Evolutionary conservation across 2,797 vertebrate genomes (phyloP).

Genomic region (Danio kyathit): DNA sequence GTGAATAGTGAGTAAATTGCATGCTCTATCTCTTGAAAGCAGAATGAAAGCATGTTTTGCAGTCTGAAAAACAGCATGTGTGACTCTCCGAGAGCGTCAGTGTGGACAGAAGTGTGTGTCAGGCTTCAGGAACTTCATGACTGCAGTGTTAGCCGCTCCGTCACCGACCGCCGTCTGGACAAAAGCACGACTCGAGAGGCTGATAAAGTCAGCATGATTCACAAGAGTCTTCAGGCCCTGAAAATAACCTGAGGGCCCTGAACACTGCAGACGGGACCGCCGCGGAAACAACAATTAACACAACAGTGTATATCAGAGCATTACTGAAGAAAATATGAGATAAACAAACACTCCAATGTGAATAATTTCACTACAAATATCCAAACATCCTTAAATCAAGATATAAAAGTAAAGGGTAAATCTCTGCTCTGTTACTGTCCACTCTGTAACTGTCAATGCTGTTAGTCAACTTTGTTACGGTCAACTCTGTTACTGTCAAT

Average conservation of each 20-base stretch:
- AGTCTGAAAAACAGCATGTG: slow-evolving; percentile 6
- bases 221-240: slow-evolving; percentile 41
- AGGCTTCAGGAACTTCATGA: slow-evolving; percentile 34
- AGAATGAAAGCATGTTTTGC: no score
- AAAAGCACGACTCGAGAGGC: slow-evolving; percentile 47
- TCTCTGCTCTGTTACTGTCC: no score
- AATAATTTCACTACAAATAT: neutral
- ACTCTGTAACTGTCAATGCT: no score
- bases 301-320: neutral
- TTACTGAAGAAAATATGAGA: neutral
- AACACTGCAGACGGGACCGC: neutral
- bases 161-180: slow-evolving; percentile 30
- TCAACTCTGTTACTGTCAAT: no score
- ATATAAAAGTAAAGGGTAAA: neutral
- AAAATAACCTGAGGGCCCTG: slow-evolving; percentile 54
- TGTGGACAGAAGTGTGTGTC: slow-evolving; percentile 24
- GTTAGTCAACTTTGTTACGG: no score
- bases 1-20: no score
- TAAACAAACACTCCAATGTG: neutral
- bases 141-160: slow-evolving; percentile 24
- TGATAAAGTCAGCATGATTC: slow-evolving; percentile 41
- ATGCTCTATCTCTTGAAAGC: no score
- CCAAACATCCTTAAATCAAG: no score
- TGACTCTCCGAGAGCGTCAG: neutral
- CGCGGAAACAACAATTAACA: neutral